Conservation (phyloP, 2,797 vertebrate genomes). For the Alosa sapidissima region DNA sequence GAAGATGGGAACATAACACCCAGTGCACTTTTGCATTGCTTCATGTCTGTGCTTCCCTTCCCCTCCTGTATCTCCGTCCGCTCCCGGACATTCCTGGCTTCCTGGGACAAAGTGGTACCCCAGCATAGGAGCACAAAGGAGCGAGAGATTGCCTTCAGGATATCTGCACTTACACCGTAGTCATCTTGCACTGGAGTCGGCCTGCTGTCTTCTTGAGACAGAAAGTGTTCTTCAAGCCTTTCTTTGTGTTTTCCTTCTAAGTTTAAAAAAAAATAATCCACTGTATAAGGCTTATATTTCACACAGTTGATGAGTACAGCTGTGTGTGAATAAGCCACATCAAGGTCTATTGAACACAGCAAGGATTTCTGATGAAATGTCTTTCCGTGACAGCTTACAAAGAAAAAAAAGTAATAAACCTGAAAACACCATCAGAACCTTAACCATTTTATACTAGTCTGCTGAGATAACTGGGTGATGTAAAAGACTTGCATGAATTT, state of each 20-base stretch:
- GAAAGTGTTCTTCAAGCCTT: conserved; percentile 43
- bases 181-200: conserved; percentile 69
- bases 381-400: conserved; percentile 62
- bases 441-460: conserved; percentile 58
- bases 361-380: conserved; percentile 54
- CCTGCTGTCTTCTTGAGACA: conserved; percentile 32
- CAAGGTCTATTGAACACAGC: conserved; percentile 58
- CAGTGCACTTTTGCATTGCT: conserved; percentile 40
- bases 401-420: conserved; percentile 49
- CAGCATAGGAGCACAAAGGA: conserved; percentile 41
- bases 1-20: conserved; percentile 76
- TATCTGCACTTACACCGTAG: conserved; percentile 61
- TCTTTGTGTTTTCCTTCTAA: conserved; percentile 44
- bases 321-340: conserved; percentile 53
- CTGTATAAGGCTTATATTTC: conserved; percentile 46
- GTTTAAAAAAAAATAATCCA: conserved; percentile 22
- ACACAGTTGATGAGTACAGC: conserved; percentile 49
- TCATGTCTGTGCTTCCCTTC: conserved; percentile 61
- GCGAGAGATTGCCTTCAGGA: conserved; percentile 43
- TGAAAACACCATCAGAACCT: conserved; percentile 49
- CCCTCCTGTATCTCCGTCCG: conserved; percentile 49
- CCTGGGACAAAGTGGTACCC: conserved; percentile 48
- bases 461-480: conserved; percentile 52
- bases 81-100: conserved; percentile 51
- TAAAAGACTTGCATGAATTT: conserved; percentile 41